Conservation (phyloP, 2,113 vertebrate genomes). For the Chaetura pelagica region DNA sequence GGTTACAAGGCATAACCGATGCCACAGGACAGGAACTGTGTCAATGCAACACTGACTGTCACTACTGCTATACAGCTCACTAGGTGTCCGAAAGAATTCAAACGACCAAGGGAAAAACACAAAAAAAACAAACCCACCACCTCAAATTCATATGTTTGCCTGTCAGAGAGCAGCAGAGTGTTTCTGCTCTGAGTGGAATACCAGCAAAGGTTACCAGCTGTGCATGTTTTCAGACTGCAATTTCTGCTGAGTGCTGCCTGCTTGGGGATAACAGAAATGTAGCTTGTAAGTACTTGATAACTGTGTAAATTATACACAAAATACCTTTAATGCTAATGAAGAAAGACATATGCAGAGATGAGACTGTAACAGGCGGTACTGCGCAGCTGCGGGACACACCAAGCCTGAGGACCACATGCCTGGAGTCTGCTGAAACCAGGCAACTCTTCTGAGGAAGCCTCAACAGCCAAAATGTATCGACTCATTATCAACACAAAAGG, state of each 20-base stretch:
- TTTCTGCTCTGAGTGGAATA: conserved; percentile 39
- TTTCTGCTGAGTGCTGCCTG: conserved; percentile 37
- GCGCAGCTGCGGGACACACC: not conserved
- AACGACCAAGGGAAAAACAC: not conserved
- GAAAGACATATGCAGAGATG: not conserved
- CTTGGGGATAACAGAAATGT: conserved; percentile 21
- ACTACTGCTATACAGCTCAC: not conserved
- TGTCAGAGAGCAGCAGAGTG: conserved; percentile 17
- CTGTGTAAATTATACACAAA: conserved; percentile 45
- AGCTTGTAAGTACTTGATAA: conserved; percentile 40
- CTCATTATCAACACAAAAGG: not conserved
- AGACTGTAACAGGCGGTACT: not conserved
- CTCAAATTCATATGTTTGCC: not conserved
- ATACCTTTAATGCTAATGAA: conserved; percentile 16
- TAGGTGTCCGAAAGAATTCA: conserved; percentile 27
- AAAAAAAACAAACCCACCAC: not conserved
- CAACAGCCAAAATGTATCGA: not conserved
- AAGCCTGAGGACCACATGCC: rapidly evolving
- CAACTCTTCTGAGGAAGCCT: not conserved
- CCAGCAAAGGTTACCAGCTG: conserved; percentile 66
- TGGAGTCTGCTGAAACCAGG: not conserved
- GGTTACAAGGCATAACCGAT: not conserved
- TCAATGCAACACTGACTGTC: not conserved
- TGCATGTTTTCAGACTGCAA: conserved; percentile 41
- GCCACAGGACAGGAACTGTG: not conserved